Evolutionary conservation across 2,113 vertebrate species (phyloP).

Genomic region (Alethe diademata): DNA sequence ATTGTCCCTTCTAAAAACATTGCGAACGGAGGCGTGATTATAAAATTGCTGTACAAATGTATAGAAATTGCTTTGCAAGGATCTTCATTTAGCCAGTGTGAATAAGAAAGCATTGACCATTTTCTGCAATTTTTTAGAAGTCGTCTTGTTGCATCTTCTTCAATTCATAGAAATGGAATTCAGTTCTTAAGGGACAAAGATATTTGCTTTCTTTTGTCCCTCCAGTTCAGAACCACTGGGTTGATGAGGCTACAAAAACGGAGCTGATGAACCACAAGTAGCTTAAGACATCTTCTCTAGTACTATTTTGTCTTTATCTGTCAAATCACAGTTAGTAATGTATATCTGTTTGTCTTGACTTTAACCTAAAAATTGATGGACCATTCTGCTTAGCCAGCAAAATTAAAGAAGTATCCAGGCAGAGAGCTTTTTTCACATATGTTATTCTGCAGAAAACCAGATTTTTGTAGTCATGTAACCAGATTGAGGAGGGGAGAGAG

Average conservation of each 20-base stretch:
- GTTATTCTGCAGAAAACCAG: not conserved
- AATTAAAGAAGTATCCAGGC: not conserved
- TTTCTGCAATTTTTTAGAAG: not conserved
- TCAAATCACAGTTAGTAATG: not conserved
- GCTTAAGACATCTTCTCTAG: not conserved
- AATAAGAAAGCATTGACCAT: not conserved
- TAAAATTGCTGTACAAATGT: not conserved
- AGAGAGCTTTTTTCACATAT: not conserved
- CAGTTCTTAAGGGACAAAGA: not conserved
- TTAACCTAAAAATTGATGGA: not conserved
- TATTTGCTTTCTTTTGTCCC: not conserved
- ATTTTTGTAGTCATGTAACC: not conserved
- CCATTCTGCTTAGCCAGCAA: not conserved
- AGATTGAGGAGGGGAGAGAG: not conserved
- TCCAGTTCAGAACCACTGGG: not conserved
- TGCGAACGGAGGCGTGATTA: not conserved
- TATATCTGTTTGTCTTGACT: not conserved
- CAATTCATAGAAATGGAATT: not conserved
- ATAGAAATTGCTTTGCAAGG: not conserved
- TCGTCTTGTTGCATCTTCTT: not conserved
- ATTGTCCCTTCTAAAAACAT: not conserved
- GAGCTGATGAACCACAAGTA: not conserved
- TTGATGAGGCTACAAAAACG: not conserved
- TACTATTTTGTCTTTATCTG: not conserved
- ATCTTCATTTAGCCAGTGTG: not conserved